Evolutionary conservation across 2,797 vertebrate species (phyloP).

Genomic region (Dallia pectoralis): DNA sequence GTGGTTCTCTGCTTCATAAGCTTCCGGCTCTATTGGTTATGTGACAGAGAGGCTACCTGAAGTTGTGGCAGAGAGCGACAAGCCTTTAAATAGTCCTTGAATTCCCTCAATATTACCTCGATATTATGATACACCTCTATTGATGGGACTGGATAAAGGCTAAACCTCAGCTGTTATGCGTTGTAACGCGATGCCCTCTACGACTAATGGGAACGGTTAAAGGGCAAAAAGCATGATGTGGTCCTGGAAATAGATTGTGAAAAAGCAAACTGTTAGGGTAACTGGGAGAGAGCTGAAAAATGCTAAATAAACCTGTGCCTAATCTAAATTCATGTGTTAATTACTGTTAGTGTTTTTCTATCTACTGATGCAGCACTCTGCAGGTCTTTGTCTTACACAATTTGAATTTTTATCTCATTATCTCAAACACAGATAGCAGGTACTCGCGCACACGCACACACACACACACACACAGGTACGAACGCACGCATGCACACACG

Average conservation of each 20-base stretch:
- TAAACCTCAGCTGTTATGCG: background rate
- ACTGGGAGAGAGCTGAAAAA: constrained; percentile 23
- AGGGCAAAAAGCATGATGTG: constrained; percentile 18
- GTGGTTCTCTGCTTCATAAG: background rate
- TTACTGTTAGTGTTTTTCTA: constrained; percentile 27
- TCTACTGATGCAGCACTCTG: constrained; percentile 46
- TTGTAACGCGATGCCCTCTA: background rate
- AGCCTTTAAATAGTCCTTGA: background rate
- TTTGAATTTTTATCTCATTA: constrained; percentile 59
- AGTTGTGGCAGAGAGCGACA: background rate
- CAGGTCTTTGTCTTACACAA: constrained; percentile 51
- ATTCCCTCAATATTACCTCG: background rate
- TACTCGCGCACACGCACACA: background rate
- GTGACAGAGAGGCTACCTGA: background rate
- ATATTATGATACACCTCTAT: background rate
- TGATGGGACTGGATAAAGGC: background rate
- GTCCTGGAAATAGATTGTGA: background rate
- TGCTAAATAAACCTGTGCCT: constrained; percentile 17
- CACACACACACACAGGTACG: constrained; percentile 2
- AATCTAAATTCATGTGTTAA: constrained; percentile 40
- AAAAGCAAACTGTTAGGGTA: constrained; percentile 26
- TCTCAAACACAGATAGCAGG: constrained; percentile 45
- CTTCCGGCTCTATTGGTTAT: background rate
- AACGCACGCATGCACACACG: background rate
- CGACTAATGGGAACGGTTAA: constrained; percentile 5